These are phyloP conservation scores for Zhuqinia jingwanae DNA, from an alignment of 2,888 invertebrate genomes.

Conservation along the genomic window DNA sequence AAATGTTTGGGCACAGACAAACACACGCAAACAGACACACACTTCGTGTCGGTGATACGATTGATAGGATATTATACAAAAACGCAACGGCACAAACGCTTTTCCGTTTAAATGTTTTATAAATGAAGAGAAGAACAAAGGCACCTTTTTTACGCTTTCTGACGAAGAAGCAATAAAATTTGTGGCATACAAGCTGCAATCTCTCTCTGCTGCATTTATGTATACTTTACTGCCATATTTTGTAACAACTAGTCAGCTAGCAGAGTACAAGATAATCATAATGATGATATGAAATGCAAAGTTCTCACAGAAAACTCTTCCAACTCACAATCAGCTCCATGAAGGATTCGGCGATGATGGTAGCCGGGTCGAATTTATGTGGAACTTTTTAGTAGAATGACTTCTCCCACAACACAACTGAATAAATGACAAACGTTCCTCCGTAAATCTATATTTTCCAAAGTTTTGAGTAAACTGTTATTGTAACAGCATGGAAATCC, in stretches of 20 bases:
- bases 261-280: neutral
- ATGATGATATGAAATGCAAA: neutral
- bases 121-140: constrained; percentile 5
- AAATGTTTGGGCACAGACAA: neutral
- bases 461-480: constrained; percentile 39
- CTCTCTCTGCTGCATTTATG: neutral
- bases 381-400: constrained; percentile 9
- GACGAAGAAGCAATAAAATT: constrained; percentile 3
- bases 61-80: neutral
- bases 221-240: neutral
- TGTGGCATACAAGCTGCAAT: neutral
- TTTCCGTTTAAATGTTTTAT: too few relatives aligned
- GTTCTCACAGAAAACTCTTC: neutral
- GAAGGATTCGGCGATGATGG: neutral
- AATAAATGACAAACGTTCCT: constrained; percentile 16
- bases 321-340: neutral
- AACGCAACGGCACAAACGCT: neutral
- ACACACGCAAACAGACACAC: neutral
- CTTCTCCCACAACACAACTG: neutral
- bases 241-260: neutral
- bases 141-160: constrained; percentile 15
- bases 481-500: constrained; percentile 46
- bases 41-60: neutral
- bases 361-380: constrained; percentile 14
- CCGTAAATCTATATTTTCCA: constrained; percentile 10